Evolutionary conservation across 2,888 invertebrate genomes (phyloP).

Genomic region (Lasioglossum figueresi): DNA sequence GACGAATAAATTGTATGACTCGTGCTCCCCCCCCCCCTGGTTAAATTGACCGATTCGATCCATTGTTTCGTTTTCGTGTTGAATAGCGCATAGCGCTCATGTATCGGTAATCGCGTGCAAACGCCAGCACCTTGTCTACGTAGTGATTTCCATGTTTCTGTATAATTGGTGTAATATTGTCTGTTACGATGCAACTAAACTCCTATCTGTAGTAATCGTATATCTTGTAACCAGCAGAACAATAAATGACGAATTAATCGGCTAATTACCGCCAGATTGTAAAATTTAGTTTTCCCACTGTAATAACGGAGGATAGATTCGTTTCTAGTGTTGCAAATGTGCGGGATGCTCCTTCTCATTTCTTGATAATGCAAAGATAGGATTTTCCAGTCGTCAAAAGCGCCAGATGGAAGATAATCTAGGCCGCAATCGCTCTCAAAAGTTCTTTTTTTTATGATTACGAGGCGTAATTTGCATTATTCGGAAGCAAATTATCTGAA

Average conservation of each 20-base stretch:
- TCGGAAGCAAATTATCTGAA: no score
- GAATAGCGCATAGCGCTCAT: background rate
- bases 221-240: slow-evolving; percentile 53
- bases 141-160: slow-evolving; percentile 6
- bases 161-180: slow-evolving; percentile 38
- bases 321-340: no score
- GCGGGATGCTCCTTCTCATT: no score
- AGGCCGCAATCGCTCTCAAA: no score
- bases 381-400: no score
- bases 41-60: slow-evolving; percentile 11
- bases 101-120: background rate
- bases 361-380: no score
- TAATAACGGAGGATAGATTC: background rate
- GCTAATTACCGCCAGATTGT: slow-evolving; percentile 1
- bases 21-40: background rate
- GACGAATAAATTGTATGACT: slow-evolving; percentile 25
- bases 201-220: slow-evolving; percentile 54
- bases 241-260: slow-evolving; percentile 50
- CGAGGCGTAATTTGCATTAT: no score
- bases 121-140: background rate
- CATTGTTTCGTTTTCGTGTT: background rate
- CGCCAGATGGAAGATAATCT: no score
- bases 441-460: no score
- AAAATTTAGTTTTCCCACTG: background rate
- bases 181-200: slow-evolving; percentile 33